These are phyloP conservation scores for Onychostoma macrolepis DNA, from an alignment of 2,113 vertebrate genomes.

Conservation along the genomic window DNA sequence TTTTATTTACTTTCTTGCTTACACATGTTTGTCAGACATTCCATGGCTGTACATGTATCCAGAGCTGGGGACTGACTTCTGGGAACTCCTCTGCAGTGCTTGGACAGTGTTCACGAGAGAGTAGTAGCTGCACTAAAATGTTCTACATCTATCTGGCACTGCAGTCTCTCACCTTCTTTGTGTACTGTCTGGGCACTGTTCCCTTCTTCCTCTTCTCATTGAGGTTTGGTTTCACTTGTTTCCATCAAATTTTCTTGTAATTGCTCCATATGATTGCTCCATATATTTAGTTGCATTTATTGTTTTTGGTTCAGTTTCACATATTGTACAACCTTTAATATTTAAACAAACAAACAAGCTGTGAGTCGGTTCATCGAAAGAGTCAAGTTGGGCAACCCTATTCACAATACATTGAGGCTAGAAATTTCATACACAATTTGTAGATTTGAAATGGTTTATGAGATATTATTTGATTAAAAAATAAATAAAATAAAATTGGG, in stretches of 20 bases:
- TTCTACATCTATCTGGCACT: conserved; percentile 77
- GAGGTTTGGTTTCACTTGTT: conserved; percentile 67
- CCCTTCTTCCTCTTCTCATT: conserved; percentile 83
- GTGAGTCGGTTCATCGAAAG: not conserved
- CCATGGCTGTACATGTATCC: conserved; percentile 78
- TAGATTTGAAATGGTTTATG: not conserved
- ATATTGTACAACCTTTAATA: not conserved
- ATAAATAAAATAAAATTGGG: no score
- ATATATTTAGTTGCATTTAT: not conserved
- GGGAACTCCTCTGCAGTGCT: conserved; percentile 73
- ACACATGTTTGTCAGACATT: conserved; percentile 59
- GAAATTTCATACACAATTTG: no score
- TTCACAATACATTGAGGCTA: no score
- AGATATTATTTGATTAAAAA: not conserved
- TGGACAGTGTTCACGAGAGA: conserved; percentile 74
- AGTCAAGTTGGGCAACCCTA: not conserved
- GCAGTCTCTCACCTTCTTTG: conserved; percentile 70
- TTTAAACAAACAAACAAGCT: not conserved
- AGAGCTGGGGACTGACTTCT: conserved; percentile 50
- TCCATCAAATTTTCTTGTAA: not conserved
- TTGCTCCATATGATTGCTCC: no score
- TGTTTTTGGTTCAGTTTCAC: not conserved
- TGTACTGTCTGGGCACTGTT: conserved; percentile 77
- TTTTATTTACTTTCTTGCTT: not conserved
- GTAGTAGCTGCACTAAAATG: conserved; percentile 68